Conservation (phyloP, 2,888 invertebrate genomes). For the Eumerus sabulonum region DNA sequence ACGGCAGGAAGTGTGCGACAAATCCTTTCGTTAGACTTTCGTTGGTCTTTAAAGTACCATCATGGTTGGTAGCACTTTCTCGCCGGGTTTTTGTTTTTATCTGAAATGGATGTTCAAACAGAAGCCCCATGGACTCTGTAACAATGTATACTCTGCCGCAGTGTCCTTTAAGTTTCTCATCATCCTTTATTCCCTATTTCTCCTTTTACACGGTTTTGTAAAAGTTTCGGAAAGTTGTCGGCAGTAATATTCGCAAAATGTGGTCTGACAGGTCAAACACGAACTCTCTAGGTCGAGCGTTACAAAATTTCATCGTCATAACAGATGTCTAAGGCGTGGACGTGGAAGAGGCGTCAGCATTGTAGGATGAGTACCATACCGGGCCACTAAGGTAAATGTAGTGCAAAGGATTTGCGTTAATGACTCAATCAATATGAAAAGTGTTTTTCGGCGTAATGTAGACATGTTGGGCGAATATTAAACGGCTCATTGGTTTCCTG, state of each 20-base stretch:
- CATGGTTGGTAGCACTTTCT: slow-evolving; percentile 5
- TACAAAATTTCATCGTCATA: slow-evolving; percentile 27
- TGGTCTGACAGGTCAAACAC: slow-evolving; percentile 57
- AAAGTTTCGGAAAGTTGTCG: slow-evolving; percentile 49
- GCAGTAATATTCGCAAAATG: slow-evolving; percentile 34
- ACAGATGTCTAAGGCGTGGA: slow-evolving; percentile 48
- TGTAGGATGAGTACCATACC: not conserved
- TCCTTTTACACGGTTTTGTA: slow-evolving; percentile 1
- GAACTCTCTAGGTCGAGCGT: slow-evolving; percentile 32
- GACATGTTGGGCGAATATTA: slow-evolving; percentile 56
- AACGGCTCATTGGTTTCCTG: slow-evolving; percentile 64
- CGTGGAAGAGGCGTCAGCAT: not conserved
- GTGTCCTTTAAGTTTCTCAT: slow-evolving; percentile 6
- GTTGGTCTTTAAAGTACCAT: slow-evolving; percentile 21
- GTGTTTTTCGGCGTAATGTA: slow-evolving; percentile 57
- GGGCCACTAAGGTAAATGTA: slow-evolving; percentile 66
- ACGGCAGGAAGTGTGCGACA: not conserved
- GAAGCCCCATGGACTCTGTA: no score
- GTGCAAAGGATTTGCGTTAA: slow-evolving; percentile 67
- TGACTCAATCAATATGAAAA: slow-evolving; percentile 68
- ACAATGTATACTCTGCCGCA: not conserved
- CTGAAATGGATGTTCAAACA: no score
- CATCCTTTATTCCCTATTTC: not conserved
- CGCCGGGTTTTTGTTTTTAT: no score
- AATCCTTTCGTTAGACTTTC: slow-evolving; percentile 15